These are phyloP conservation scores for Holothuria leucospilota DNA, from an alignment of 53 echinoderm and acorn worm genomes.

Conservation along the genomic window DNA sequence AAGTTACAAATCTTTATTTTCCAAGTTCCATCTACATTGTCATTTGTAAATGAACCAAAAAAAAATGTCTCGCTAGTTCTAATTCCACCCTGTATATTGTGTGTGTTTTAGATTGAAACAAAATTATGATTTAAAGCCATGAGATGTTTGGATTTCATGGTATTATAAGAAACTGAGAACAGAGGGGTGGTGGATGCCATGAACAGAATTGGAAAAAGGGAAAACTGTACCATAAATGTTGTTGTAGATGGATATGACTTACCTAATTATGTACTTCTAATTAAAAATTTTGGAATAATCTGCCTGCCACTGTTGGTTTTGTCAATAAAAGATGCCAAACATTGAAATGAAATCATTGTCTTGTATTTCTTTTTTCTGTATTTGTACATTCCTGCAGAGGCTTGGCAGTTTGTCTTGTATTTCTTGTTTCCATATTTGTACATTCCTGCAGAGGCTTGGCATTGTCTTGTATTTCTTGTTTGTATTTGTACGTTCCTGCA, in stretches of 20 bases:
- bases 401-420: background rate
- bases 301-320: slow-evolving; percentile 3
- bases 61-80: no score
- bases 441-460: no score
- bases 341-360: background rate
- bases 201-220: background rate
- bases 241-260: slow-evolving; percentile 35
- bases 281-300: background rate
- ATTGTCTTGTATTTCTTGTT: background rate
- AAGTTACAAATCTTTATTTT: background rate
- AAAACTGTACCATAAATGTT: slow-evolving; percentile 13
- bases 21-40: slow-evolving; percentile 6
- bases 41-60: slow-evolving; percentile 34
- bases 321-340: slow-evolving; percentile 34
- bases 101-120: no score
- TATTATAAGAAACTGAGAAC: no score
- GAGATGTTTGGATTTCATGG: no score
- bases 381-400: no score
- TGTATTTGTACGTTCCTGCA: no score
- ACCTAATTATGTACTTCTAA: background rate
- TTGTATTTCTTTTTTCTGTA: background rate
- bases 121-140: no score
- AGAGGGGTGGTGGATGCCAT: background rate
- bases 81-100: no score
- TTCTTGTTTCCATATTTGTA: background rate